These are phyloP conservation scores for Falco rusticolus DNA, from an alignment of 2,797 vertebrate genomes.

Conservation along the genomic window DNA sequence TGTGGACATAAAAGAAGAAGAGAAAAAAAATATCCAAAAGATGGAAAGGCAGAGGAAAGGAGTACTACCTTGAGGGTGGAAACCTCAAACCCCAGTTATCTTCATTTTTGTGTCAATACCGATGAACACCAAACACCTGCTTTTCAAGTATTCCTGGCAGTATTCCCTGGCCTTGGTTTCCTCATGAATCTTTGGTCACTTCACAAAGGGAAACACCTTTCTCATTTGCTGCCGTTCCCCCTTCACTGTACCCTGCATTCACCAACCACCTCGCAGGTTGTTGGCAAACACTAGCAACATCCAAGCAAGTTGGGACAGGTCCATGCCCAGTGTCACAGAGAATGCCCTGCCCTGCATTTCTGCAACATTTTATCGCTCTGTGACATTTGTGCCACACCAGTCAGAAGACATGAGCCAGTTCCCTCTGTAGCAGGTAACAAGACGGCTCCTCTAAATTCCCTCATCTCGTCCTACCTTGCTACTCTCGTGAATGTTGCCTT, in stretches of 20 bases:
- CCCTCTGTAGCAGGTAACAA: neutral
- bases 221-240: neutral
- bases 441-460: neutral
- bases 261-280: neutral
- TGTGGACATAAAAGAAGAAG: neutral
- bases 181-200: neutral
- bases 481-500: neutral
- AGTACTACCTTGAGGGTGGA: neutral
- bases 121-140: neutral
- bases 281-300: neutral
- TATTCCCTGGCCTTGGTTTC: neutral
- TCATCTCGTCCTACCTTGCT: neutral
- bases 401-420: neutral
- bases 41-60: neutral
- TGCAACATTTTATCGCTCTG: neutral
- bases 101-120: neutral
- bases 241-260: neutral
- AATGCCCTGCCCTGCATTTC: neutral
- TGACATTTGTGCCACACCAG: neutral
- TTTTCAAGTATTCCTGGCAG: neutral
- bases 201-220: neutral
- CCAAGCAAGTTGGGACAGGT: neutral
- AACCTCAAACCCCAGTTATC: fast-evolving
- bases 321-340: neutral
- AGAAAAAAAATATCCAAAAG: neutral